Evolutionary conservation across 2,888 invertebrate genomes (phyloP), one percentile per base, ranked within the genome.

Genomic region (Amblyjoppa fuscipennis): DNA sequence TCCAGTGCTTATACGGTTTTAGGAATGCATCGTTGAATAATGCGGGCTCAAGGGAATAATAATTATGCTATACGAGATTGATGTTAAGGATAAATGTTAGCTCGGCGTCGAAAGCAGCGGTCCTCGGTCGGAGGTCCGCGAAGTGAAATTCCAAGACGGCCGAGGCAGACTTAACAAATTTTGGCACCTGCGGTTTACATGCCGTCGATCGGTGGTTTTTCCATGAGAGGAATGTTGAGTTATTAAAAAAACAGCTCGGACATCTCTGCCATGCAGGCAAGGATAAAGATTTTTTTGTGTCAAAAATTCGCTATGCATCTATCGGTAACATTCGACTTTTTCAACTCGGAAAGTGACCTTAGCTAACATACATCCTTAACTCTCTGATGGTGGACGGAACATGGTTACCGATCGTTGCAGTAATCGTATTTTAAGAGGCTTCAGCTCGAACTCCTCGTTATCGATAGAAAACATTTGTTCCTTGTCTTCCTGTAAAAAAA

Each of bases 391-490:
- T 87, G 94, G 94, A 93, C 94, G 95, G 94, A 96, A 97, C 89
- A 97, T 95, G 91, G 96, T 95, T 82, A 98, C 95, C 91, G 96
- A 96, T 92, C 97, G 97, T 49, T 97, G 97, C 84, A 98, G 93
- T 87, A 98, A 94, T 75, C 97, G 97, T 71, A 98, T 95, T 94
- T 96, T 96, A 53, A 98, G 95, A 3, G 98, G 97, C 92, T 97
- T 97, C 0, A 97, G 96, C 93, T 98, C 98, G 95, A 97, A 98
- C 89, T 97, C 96, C 94, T 99, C 99, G 87, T 97, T 97, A 92
- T 99, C 99, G 85, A 99, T 98, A 25, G 97, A 96, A 93, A 96
- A 97, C 41, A 95, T 94, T 74, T 94, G 94, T 61, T 95, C 95
- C 64, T 95, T 95, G 56, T 95, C 93, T 81, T 94, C 95, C 88